Evolutionary conservation across 1,140 invertebrate species (phyloP), one percentile per base, ranked within the genome.

Genomic region (Euglossa dilemma): DNA sequence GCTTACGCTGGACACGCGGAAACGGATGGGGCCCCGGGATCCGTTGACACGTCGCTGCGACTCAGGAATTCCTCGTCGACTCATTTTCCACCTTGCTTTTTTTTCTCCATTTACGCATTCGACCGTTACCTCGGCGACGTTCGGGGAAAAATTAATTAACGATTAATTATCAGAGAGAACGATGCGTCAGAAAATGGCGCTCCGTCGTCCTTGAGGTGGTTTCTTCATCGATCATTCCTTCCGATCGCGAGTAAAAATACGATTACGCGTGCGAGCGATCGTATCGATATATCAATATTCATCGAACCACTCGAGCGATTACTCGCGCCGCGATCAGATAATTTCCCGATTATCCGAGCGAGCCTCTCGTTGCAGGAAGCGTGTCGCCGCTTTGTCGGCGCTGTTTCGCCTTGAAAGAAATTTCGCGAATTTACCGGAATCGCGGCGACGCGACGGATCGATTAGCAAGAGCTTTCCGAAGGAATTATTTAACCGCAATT

Each of bases 1-100:
- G 85, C 69, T 83, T 78, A 82, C 57, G 81, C 56, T 64, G 74
- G 70, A 77, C 85, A 64, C 80, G 63, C 70, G 74, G 67, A 61
- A 87, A 86, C 77, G 69, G 73, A 74, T 86, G 85, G 76, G 85
- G 57, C 72, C 56, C 54, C 52, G 43, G 66, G 85, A 67, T 87
- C 74, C 73, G 76, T 76, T 87, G 82, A 83, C 61, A 69, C 45
- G 73, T 71, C 74, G n/a, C 25, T 61, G 52, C 64, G 69, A 76
- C 79, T 75, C 28, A 56, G 36, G 8, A 45, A 73, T 25, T 64
- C 28, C 45, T 64, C 11, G 57, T 6, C 16, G 25, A 64, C 28
- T 56, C 54, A 64, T 80, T 80, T 80, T 45, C 20, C 20, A 36
- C 5, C 16, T 28, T 45, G 36, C 9, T 36, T 28, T 2, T 47